Conservation (phyloP, 2,888 invertebrate genomes). For the Bellardia bayeri region DNA sequence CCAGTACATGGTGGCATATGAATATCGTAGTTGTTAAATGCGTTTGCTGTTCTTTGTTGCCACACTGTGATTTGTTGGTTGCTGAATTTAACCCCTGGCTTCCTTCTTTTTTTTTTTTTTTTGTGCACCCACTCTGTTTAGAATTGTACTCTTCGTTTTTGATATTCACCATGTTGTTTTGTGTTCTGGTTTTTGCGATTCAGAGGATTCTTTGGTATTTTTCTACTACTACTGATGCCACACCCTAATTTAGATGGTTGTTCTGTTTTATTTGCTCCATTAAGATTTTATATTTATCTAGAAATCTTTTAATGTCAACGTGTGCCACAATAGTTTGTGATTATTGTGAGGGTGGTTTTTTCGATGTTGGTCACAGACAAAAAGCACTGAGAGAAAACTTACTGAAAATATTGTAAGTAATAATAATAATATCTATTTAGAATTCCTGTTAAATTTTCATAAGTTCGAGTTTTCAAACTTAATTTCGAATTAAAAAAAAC, state of each 20-base stretch:
- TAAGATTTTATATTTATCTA: slow-evolving; percentile 60
- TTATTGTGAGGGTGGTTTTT: slow-evolving; percentile 45
- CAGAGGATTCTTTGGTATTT: slow-evolving; percentile 37
- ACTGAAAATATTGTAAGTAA: too few species aligned
- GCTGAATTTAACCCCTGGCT: slow-evolving; percentile 41
- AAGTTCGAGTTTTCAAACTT: too few species aligned
- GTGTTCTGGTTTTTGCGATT: slow-evolving; percentile 13
- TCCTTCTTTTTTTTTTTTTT: neutral
- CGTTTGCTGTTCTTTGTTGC: slow-evolving; percentile 22
- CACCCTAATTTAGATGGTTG: slow-evolving; percentile 67
- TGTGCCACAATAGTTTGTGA: neutral
- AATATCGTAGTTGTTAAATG: slow-evolving; percentile 49
- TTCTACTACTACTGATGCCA: slow-evolving; percentile 54
- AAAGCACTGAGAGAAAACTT: slow-evolving; percentile 3
- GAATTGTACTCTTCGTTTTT: slow-evolving; percentile 11
- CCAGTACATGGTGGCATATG: slow-evolving; percentile 39
- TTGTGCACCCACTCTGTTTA: slow-evolving; percentile 28
- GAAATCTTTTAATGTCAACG: slow-evolving; percentile 41
- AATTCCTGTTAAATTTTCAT: too few species aligned
- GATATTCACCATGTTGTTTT: slow-evolving; percentile 55
- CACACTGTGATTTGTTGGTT: slow-evolving; percentile 63
- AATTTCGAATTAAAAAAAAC: too few species aligned
- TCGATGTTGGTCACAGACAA: neutral
- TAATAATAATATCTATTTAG: too few species aligned
- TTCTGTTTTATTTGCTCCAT: slow-evolving; percentile 63